These are phyloP conservation scores for Meriones psammophilus DNA, from an alignment of 2,797 vertebrate genomes.

Conservation along the genomic window DNA sequence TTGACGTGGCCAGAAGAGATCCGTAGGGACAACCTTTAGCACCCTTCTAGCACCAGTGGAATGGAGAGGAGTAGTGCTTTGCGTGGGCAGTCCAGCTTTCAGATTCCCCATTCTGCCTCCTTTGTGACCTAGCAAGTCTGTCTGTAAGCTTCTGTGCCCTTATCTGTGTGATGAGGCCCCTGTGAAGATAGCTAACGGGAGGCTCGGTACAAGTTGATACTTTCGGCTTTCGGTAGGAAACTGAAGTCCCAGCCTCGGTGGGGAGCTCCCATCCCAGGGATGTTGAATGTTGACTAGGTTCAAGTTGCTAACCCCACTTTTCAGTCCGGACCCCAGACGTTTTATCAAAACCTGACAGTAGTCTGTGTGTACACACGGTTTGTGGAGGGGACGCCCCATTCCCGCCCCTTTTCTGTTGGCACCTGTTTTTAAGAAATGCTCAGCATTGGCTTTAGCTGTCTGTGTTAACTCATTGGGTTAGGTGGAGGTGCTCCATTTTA, in stretches of 20 bases:
- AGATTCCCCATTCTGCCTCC: conserved; percentile 39
- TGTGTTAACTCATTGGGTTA: conserved; percentile 15
- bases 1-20: not conserved
- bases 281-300: conserved; percentile 68
- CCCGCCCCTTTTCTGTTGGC: not conserved
- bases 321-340: not conserved
- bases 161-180: conserved; percentile 55
- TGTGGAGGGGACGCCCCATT: not conserved
- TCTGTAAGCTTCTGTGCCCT: conserved; percentile 25
- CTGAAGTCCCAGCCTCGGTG: not conserved
- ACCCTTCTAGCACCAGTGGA: not conserved
- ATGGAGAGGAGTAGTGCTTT: conserved; percentile 43
- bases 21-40: not conserved
- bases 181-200: conserved; percentile 30
- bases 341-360: conserved; percentile 58
- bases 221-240: not conserved
- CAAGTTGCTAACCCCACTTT: conserved; percentile 62
- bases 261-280: conserved; percentile 43
- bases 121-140: conserved; percentile 50
- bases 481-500: not conserved
- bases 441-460: conserved; percentile 2
- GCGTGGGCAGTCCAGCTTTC: not conserved
- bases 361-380: not conserved
- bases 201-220: not conserved
- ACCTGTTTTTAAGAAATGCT: conserved; percentile 3